Evolutionary conservation across 2,888 invertebrate genomes (phyloP), one percentile per base, ranked within the genome.

Genomic region (Cyaniris semiargus): DNA sequence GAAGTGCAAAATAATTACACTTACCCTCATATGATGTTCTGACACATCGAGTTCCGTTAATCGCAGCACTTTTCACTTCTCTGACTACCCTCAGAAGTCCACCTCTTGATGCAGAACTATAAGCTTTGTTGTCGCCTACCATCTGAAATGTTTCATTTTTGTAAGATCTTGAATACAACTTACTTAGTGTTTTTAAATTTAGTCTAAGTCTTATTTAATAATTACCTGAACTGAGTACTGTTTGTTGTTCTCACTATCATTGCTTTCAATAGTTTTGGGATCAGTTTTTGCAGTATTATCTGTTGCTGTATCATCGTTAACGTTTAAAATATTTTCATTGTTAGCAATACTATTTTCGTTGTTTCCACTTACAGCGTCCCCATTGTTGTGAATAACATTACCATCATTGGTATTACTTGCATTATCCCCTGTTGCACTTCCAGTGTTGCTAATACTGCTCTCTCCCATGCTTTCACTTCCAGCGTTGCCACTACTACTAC

Each of bases 1-100:
- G 38, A 10, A 38, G 10, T n/a, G n/a, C n/a, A 8, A 1, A 38
- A 38, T 13, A 10, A 44, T 44, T 44, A 1, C 0, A 38, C 44
- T 44, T 82, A 89, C 90, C 88, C 85, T 84, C 79, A 78, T 82
- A 86, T 10, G 79, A 81, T 60, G 87, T 84, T 56, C 85, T 83
- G 3, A 89, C 79, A 79, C 90, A 90, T 78, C 87, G 83, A 1
- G 84, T 79, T 18, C 84, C 83, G 31, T 77, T 79, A 48, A 83
- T 81, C 3, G 80, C 79, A 4, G 81, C 80, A 18, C 81, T 80
- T 44, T 81, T 83, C 1, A 80, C 76, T 78, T 84, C 81, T 27
- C 82, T 80, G n/a, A 83, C 78, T 60, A 81, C 76, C 78, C 85
- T 80, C 76, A 79, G 71, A n/a, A 80, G 76, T 1, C 66, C 70